phyloP scores from a whole-genome alignment of 2,797 vertebrate genomes.

The Acridotheres tristis region DNA sequence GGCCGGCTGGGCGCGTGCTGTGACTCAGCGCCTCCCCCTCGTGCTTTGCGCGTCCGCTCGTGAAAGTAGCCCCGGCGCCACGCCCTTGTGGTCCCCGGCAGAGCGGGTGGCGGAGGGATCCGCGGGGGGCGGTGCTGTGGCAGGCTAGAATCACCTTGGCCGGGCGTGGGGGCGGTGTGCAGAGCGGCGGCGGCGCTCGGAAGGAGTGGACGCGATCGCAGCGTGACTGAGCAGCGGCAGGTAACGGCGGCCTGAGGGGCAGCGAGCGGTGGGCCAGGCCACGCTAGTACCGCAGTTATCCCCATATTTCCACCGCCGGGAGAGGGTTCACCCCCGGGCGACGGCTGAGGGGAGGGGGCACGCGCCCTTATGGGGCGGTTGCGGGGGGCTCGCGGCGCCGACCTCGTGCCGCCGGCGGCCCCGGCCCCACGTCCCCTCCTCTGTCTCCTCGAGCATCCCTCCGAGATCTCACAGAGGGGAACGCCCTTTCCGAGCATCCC shows the following conservation, averaged over 20 bases:
- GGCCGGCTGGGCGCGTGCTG: background rate
- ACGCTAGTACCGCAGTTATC: background rate
- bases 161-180: background rate
- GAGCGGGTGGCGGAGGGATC: background rate
- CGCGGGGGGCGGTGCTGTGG: background rate
- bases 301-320: background rate
- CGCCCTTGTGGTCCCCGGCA: background rate
- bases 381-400: background rate
- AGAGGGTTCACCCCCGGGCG: too few relatives aligned
- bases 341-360: background rate
- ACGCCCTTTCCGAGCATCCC: background rate
- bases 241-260: background rate
- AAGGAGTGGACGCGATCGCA: rapidly evolving
- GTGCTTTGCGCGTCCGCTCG: background rate
- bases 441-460: background rate
- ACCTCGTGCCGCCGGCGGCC: background rate
- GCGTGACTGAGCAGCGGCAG: background rate
- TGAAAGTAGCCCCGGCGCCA: background rate
- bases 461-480: too few relatives aligned
- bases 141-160: background rate
- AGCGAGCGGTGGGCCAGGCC: background rate
- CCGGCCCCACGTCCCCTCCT: background rate
- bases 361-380: background rate
- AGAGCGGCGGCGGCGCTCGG: background rate
- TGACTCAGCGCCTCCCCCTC: rapidly evolving